Conservation (phyloP, 2,888 invertebrate genomes). For the Agrotis exclamationis region DNA sequence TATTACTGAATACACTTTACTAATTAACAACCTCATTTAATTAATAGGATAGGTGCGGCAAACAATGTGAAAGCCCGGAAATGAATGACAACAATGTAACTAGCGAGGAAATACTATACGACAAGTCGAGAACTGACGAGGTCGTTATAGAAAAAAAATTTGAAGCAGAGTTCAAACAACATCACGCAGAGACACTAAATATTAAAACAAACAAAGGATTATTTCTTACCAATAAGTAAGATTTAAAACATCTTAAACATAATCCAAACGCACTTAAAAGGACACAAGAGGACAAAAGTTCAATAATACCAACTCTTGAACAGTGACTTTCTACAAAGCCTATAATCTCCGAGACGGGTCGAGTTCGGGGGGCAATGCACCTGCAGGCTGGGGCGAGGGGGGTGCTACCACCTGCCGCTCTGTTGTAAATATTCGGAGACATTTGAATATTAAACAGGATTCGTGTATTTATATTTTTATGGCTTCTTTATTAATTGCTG, state of each 20-base stretch:
- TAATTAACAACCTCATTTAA: constrained; percentile 49
- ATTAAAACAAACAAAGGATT: constrained; percentile 37
- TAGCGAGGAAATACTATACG: constrained; percentile 22
- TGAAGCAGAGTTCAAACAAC: not conserved
- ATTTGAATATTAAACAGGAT: constrained; percentile 62
- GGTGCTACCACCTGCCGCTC: constrained; percentile 76
- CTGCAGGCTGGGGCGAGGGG: constrained; percentile 65
- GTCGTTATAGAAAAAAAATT: constrained; percentile 9
- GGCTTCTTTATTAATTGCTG: constrained; percentile 55
- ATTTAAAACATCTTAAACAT: constrained; percentile 31
- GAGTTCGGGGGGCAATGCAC: constrained; percentile 79
- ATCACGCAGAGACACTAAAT: constrained; percentile 12
- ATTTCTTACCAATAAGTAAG: constrained; percentile 32
- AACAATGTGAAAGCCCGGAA: constrained; percentile 33
- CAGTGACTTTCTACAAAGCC: constrained; percentile 54
- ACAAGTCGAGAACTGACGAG: not conserved
- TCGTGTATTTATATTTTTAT: constrained; percentile 36
- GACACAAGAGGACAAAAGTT: constrained; percentile 49
- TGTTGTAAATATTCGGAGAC: constrained; percentile 63
- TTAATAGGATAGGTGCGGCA: constrained; percentile 44
- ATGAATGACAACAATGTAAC: constrained; percentile 32
- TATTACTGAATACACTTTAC: constrained; percentile 43
- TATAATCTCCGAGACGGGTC: constrained; percentile 61
- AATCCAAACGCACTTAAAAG: constrained; percentile 27
- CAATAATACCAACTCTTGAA: constrained; percentile 49